Base-by-base conservation (phyloP, 1,140 invertebrate genomes). In the Mesaphorura yosii region DNA sequence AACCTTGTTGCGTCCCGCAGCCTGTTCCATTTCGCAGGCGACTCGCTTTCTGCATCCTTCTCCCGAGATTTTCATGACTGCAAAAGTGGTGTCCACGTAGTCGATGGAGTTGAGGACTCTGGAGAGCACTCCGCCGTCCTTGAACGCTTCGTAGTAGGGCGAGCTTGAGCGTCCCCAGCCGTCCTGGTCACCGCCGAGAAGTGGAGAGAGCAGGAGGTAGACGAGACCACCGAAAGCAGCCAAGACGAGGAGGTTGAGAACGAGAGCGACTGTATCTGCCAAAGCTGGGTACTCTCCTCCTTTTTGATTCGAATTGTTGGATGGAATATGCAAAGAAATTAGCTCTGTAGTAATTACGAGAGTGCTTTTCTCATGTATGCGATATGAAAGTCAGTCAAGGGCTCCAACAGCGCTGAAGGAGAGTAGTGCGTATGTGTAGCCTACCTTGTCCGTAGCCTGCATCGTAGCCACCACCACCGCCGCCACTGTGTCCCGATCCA, bases 21-120 rank as follows among this genome's bases (percentile, higher is more conserved):
- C 51, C 41, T 54, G 54, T 26, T 63, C 61, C 57, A 63, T 63
- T 59, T 63, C 57, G 51, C 61, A 63, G 34, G 61, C 61, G 42
- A 59, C 55, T 37, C 61, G 57, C 45, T 63, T 59, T 20, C 61
- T 42, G 50, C 61, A 63, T 42, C 61, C 61, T 39, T 59, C 57
- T 22, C 61, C 61, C 41, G 57, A 59, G 48, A 63, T 63, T 37
- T 63, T 59, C 53, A 63, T 59, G 40, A 63, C 55, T 41, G 61
- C 61, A 50, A 63, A 63, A 48, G 61, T 63, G 40, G 61, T 59
- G 34, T 63, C 61, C 25, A 63, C 61, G 58, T 63, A 63, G 61
- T 63, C 61, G 45, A 63, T 63, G 54, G 48, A 52, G 55, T 63
- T 63, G 48, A 63, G 58, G 27, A 63, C 61, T 39, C 57, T 55